Base-by-base conservation (phyloP, 2,113 vertebrate genomes). In the Dasyornis broadbenti region DNA sequence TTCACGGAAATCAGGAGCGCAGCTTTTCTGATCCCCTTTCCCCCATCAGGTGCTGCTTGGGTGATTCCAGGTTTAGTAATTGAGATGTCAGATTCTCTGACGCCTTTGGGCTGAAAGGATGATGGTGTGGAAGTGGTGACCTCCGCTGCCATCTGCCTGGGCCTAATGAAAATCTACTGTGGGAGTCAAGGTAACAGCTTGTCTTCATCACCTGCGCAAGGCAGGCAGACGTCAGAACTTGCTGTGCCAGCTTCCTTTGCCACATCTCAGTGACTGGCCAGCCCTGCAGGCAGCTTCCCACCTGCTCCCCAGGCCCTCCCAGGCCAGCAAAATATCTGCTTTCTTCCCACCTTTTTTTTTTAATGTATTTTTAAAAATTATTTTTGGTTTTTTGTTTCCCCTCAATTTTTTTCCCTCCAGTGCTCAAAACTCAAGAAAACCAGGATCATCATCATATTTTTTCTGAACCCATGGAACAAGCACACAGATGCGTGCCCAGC, bases 111-210 rank as follows among this genome's bases (percentile, higher is more conserved):
- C 61, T 90, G 90, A 11, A 72, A 87, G 66, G 88, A 83, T 88
- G 93, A 13, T 40, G 95, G 83, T 86, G 91, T 94, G 91, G 93
- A 93, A 91, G 90, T 9, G 0, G 81, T 94, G 91, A 96, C 95
- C 95, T 93, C 92, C 12, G 6, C 69, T 84, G 86, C 95, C 92
- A 92, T 96, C 96, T 97, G 96, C 92, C 89, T 92, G 2, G 3
- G 63, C 89, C 76, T 95, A 83, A 95, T 97, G 96, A 91, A 96
- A 96, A 94, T 88, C 63, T 85, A 89, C 95, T 87, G 93, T 84
- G 94, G 90, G 93, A 97, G 94, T 70, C 47, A 24, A 85, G 76
- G 83, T 61, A 83, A 19, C 93, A 95, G 95, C 92, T 94, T 96
- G 96, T 90, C 83, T 84, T 88, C 75, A 10, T 96, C 94, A 89